Base-by-base conservation (phyloP, 2,113 vertebrate genomes). In the Callaeas wilsoni region DNA sequence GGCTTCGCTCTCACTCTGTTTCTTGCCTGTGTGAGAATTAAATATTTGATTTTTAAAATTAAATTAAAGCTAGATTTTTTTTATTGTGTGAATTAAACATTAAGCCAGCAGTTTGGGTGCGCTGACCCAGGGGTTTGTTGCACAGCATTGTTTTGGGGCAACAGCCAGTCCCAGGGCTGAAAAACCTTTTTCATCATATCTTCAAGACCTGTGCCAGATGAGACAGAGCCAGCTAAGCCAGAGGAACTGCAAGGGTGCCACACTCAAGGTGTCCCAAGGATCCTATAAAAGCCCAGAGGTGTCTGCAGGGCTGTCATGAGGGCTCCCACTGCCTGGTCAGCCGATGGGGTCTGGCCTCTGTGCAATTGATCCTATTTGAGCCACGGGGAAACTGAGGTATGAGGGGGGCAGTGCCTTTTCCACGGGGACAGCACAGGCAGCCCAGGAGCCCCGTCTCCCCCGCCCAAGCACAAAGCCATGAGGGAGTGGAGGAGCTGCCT, bases 341-440 rank as follows among this genome's bases (percentile, higher is more conserved):
- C 3, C 0, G 0, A 26, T 1, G 3, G 20, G 15, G 10, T 39
- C 69, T 47, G 52, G 10, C 27, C 12, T 20, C 23, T 37, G 25
- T 33, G 46, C 4, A 1, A 30, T 0, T 30, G 52, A 68, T 30
- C 20, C 19, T 55, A 6, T 22, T 46, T 1, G 2, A 89, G 26
- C 12, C 7, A 23, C 9, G 9, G 41, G 22, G 70, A 96, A 91
- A 93, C 49, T 41, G 82, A 91, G 47, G 56, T 52, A 91, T 9
- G 22, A 7, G 11, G 8, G 30, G 7, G 12, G 26, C 19, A 69
- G 29, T 1, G 0, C 55, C 46, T 60, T 53, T 60, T 46, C n/a
- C 32, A 44, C 18, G 52, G 37, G 6, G 21, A 41, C 46, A 84
- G 46, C 33, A 68, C 25, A 63, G n/a, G 33, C 30, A 77, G 29